Conservation (phyloP, 2,888 invertebrate genomes). For the Myathropa florea region DNA sequence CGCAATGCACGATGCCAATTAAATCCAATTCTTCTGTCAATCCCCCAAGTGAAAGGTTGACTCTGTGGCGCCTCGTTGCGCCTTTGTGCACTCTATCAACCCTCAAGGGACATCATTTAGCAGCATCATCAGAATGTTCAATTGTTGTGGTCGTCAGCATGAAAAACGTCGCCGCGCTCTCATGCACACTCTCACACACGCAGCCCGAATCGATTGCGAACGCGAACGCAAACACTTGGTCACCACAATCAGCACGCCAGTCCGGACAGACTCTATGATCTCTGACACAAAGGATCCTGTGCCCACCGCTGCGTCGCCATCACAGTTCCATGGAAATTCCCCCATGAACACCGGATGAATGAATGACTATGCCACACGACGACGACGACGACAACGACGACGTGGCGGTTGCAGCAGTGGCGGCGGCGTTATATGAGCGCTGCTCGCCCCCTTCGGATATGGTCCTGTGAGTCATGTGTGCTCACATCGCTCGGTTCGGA, state of each 20-base stretch:
- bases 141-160: slow-evolving; percentile 42
- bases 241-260: slow-evolving; percentile 27
- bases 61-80: slow-evolving; percentile 60
- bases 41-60: slow-evolving; percentile 64
- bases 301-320: slow-evolving; percentile 15
- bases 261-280: slow-evolving; percentile 48
- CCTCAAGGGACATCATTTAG: slow-evolving; percentile 70
- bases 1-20: slow-evolving; percentile 58
- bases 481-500: slow-evolving; percentile 7
- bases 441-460: slow-evolving; percentile 9
- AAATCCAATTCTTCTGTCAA: slow-evolving; percentile 68
- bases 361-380: slow-evolving; percentile 35
- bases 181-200: neutral
- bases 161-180: slow-evolving; percentile 32
- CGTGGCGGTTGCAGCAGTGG: neutral
- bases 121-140: slow-evolving; percentile 61
- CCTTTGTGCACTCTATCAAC: slow-evolving; percentile 62
- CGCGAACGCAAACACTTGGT: slow-evolving; percentile 54
- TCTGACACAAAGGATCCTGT: slow-evolving; percentile 60
- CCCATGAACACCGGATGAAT: slow-evolving; percentile 24
- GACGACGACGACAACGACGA: neutral
- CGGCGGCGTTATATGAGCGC: slow-evolving; percentile 44
- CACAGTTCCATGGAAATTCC: neutral
- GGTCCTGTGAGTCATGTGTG: slow-evolving; percentile 38
- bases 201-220: neutral